phyloP scores from a whole-genome alignment of 2,888 invertebrate genomes.

The Eledone cirrhosa region DNA sequence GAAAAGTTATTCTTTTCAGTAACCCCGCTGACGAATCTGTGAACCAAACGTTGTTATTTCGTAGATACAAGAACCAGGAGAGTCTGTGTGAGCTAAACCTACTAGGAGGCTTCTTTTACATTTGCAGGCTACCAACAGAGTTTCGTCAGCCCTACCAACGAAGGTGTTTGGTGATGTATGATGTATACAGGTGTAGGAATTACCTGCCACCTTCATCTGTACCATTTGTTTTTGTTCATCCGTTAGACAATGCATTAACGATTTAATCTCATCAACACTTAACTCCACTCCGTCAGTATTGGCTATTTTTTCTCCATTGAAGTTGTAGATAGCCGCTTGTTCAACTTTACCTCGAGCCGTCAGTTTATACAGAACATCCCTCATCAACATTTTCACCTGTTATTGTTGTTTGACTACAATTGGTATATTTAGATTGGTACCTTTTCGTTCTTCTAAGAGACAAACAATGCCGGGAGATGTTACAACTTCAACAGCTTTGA shows the following conservation, averaged over 20 bases:
- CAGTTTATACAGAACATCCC: constrained; percentile 6
- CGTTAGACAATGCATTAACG: constrained; percentile 5
- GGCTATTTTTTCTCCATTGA: constrained; percentile 11
- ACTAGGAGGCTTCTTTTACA: constrained; percentile 41
- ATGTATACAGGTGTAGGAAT: not conserved
- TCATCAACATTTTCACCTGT: constrained; percentile 5
- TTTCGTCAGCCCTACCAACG: constrained; percentile 37
- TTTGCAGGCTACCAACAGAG: constrained; percentile 44
- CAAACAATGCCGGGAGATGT: no score
- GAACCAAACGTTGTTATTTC: constrained; percentile 45
- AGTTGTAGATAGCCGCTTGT: constrained; percentile 15
- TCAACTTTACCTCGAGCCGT: constrained; percentile 19
- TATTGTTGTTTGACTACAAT: no score
- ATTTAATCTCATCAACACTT: constrained; percentile 6
- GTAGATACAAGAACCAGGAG: constrained; percentile 50
- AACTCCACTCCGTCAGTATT: not conserved
- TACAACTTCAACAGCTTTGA: no score
- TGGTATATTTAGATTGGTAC: not conserved
- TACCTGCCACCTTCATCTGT: not conserved
- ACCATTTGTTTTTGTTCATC: constrained; percentile 2
- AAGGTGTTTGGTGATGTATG: constrained; percentile 7
- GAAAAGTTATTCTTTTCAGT: not conserved
- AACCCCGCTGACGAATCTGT: constrained; percentile 21
- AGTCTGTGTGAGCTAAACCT: constrained; percentile 42
- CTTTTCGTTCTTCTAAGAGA: not conserved